These are phyloP conservation scores for Xenopus tropicalis DNA, from an alignment of 2,113 vertebrate species.

Conservation along the genomic window UCB_Xtro_10.0 CM004445.2:14899501-14900000, in stretches of 20 bases:
- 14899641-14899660: constrained; percentile 18
- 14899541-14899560: neutral
- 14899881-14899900: no score
- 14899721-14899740: constrained; percentile 16
- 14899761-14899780: no score
- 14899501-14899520: neutral
- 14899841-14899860: no score
- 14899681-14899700: neutral
- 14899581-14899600: constrained; percentile 13
- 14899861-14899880: no score
- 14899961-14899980: no score
- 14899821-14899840: no score
- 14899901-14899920: no score
- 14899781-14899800: no score
- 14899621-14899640: constrained; percentile 8
- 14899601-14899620: neutral
- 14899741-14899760: constrained; percentile 10
- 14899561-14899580: neutral
- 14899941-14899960: no score
- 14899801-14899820: no score
- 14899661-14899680: constrained; percentile 20
- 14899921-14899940: no score
- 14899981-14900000: no score
- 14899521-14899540: neutral
- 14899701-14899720: constrained; percentile 4